phyloP scores from a whole-genome alignment of 1,140 invertebrate species.

The Diplogasteroides magnus region DNA sequence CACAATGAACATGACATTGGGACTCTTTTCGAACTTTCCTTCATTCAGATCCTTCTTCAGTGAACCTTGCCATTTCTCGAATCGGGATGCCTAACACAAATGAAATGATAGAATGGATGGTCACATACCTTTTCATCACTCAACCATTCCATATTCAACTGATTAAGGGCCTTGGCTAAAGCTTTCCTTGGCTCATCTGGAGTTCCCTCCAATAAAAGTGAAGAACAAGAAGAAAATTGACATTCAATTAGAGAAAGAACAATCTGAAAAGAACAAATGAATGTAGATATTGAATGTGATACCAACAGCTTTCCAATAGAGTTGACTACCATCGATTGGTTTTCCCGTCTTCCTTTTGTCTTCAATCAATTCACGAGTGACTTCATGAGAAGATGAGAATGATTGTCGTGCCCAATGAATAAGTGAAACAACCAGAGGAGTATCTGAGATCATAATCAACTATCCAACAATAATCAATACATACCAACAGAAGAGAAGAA shows the following conservation, averaged over 20 bases:
- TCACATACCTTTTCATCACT: background rate
- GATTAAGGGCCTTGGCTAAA: background rate
- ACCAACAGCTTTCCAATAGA: conserved; percentile 15
- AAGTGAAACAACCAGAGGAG: conserved; percentile 3
- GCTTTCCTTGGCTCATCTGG: background rate
- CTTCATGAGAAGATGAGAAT: conserved; percentile 1
- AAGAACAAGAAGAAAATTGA: background rate
- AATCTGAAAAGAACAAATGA: background rate
- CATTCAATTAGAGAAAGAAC: background rate
- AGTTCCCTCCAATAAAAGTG: background rate
- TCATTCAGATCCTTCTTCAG: background rate
- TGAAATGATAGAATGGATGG: background rate
- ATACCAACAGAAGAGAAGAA: conserved; percentile 10
- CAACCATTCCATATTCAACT: background rate
- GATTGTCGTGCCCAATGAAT: conserved; percentile 18
- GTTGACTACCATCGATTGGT: background rate
- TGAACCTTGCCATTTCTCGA: background rate
- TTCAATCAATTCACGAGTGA: background rate
- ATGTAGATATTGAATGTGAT: background rate
- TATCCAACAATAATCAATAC: background rate
- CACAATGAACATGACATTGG: background rate
- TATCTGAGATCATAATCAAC: conserved; percentile 1
- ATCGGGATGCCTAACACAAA: background rate
- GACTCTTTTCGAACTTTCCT: background rate
- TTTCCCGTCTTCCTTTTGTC: background rate